These are phyloP conservation scores for Pogonocichla stellata DNA, from an alignment of 2,113 vertebrate genomes.

Conservation along the genomic window DNA sequence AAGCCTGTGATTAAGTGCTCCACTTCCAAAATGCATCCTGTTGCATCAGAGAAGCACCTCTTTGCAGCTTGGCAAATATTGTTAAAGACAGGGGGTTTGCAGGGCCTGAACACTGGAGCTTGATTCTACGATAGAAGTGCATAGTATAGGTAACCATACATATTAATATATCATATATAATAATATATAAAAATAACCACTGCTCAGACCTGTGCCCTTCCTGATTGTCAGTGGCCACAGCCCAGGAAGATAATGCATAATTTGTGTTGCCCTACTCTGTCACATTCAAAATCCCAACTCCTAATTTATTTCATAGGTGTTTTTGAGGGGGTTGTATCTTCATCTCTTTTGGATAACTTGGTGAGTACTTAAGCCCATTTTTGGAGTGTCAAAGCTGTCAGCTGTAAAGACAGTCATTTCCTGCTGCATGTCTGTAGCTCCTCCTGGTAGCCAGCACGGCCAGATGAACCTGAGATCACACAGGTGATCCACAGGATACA, in stretches of 20 bases:
- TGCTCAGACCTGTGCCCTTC: neutral
- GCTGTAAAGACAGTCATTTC: neutral
- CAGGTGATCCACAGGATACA: neutral
- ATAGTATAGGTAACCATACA: neutral
- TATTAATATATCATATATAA: too few relatives aligned
- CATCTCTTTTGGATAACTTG: neutral
- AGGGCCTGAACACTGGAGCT: neutral
- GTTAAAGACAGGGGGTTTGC: accelerated
- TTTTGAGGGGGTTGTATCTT: accelerated
- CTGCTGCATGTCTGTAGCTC: neutral
- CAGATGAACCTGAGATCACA: neutral
- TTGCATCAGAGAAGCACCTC: neutral
- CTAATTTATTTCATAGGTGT: neutral
- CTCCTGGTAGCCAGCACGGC: neutral
- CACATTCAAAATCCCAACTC: neutral
- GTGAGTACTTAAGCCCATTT: neutral
- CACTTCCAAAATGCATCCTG: neutral
- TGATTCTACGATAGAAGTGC: neutral
- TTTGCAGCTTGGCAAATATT: neutral
- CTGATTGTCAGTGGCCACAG: neutral
- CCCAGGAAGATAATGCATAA: neutral
- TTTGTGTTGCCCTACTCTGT: neutral
- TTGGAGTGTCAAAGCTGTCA: neutral
- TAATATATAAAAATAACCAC: too few relatives aligned
- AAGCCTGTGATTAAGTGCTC: neutral